Base-by-base conservation (phyloP, 2,888 invertebrate genomes). In the Parnassius orleans region DNA sequence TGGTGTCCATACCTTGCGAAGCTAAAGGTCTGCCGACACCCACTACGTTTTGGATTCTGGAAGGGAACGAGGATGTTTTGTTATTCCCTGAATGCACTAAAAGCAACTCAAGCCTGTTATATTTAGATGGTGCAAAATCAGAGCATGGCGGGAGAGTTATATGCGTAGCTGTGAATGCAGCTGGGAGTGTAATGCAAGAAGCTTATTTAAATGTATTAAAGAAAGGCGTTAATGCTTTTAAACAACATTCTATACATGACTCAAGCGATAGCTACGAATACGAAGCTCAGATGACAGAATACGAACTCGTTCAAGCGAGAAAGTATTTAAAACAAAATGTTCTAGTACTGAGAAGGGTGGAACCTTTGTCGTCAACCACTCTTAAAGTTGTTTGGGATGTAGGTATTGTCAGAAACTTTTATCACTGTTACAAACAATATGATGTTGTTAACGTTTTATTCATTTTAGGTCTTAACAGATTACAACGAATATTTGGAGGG, bases 31-130 rank as follows among this genome's bases (percentile, higher is more conserved):
- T 97, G 82, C 99, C 99, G 12, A 94, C 95, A 67, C 99, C 99
- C 3, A 97, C 98, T 12, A 95, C 98, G 41, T 98, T 98, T 86
- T 99, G 99, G 99, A 97, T 96, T 74, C 95, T 97, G 76, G 98
- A 98, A 85, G 98, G 98, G 65, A 96, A 95, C 52, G 95, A 96
- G 82, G 95, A 96, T 79, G 68, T 96, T 55, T 78, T 91, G 68
- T 79, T 90, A 67, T 91, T 91, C 72, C 90, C 90, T n/a, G 90
- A 90, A 78, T 91, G 91, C 66, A 88, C 86, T 68, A 89, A 83
- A 79, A 90, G 90, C 76, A 91, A 90, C 75, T 80, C 90, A 53
- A 91, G 90, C 72, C 80, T 91, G 72, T 79, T 91, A 69, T 90
- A 90, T 80, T 81, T 91, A 75, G 90, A 90, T 68, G 84, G 83